A percentile compares a stretch with the other conserved stretches of the same genome.
Evolutionary conservation across 2,113 vertebrate species (phyloP).

Genomic region (Perca fluviatilis): DNA sequence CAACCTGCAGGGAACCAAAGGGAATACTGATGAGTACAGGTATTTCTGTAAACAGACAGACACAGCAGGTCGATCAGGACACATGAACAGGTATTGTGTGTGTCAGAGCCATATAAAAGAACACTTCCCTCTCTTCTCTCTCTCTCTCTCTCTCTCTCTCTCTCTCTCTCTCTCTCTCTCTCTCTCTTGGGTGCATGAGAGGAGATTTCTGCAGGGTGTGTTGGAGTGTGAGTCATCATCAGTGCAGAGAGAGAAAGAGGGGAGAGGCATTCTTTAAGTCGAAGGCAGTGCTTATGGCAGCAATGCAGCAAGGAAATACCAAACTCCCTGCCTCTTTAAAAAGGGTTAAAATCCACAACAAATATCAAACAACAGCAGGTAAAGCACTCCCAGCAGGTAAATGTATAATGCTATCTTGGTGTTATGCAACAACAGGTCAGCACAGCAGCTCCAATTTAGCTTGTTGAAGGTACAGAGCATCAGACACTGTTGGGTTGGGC

Average conservation of each 20-base stretch:
- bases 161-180: constrained; percentile 30
- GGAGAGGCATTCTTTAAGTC: constrained; percentile 76
- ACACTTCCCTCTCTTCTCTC: constrained; percentile 26
- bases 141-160: constrained; percentile 26
- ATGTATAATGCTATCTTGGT: not conserved
- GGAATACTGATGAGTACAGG: constrained; percentile 65
- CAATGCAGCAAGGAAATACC: constrained; percentile 73
- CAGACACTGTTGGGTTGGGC: constrained; percentile 16
- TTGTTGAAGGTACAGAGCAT: constrained; percentile 20
- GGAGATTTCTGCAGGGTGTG: constrained; percentile 81
- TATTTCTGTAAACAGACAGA: constrained; percentile 58
- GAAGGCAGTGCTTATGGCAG: constrained; percentile 67
- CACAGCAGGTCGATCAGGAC: constrained; percentile 55
- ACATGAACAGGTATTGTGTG: constrained; percentile 61
- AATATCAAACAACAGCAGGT: constrained; percentile 34
- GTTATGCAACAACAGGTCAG: constrained; percentile 55
- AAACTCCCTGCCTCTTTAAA: constrained; percentile 31
- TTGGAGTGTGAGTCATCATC: constrained; percentile 85
- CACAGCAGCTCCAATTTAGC: constrained; percentile 13
- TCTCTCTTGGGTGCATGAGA: constrained; percentile 67
- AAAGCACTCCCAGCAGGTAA: constrained; percentile 22
- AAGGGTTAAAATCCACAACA: constrained; percentile 20
- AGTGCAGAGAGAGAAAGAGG: constrained; percentile 73
- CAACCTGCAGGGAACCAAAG: constrained; percentile 38
- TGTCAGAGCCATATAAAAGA: constrained; percentile 50